Percentiles rank a stretch among this genome's conserved stretches.
phyloP scores from a whole-genome alignment of 2,113 vertebrate species.

The Gobius niger region DNA sequence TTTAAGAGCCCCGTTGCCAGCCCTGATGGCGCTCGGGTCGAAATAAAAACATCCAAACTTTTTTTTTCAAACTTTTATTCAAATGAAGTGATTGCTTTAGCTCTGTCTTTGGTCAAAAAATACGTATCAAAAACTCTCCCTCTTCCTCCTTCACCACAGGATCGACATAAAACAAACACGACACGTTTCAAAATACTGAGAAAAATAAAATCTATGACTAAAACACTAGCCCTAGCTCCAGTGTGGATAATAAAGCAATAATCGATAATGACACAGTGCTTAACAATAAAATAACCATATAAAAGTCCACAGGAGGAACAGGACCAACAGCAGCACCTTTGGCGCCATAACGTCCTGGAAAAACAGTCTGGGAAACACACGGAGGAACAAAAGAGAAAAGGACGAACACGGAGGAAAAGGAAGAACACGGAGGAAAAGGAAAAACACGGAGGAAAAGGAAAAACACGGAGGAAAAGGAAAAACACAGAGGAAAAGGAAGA shows the following conservation, averaged over 20 bases:
- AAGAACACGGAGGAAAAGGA: too few species aligned
- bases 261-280: conserved; percentile 78
- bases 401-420: too few species aligned
- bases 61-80: background rate
- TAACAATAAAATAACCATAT: conserved; percentile 60
- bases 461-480: too few species aligned
- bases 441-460: too few species aligned
- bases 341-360: conserved; percentile 1
- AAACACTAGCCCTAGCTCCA: conserved; percentile 78
- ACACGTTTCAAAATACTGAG: conserved; percentile 21
- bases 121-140: background rate
- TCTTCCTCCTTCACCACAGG: background rate
- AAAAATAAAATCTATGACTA: conserved; percentile 45
- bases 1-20: too few species aligned
- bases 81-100: conserved; percentile 6
- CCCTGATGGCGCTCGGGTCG: too few species aligned
- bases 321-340: conserved; percentile 18
- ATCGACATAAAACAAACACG: background rate
- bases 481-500: too few species aligned
- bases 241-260: conserved; percentile 82
- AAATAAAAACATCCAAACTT: background rate
- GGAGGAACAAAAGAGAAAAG: too few species aligned
- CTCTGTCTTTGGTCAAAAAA: conserved; percentile 10
- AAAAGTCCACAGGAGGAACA: conserved; percentile 66
- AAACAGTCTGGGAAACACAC: conserved; percentile 5